Conservation (phyloP, 1,140 invertebrate species). For the Drosophila grimshawi region DNA sequence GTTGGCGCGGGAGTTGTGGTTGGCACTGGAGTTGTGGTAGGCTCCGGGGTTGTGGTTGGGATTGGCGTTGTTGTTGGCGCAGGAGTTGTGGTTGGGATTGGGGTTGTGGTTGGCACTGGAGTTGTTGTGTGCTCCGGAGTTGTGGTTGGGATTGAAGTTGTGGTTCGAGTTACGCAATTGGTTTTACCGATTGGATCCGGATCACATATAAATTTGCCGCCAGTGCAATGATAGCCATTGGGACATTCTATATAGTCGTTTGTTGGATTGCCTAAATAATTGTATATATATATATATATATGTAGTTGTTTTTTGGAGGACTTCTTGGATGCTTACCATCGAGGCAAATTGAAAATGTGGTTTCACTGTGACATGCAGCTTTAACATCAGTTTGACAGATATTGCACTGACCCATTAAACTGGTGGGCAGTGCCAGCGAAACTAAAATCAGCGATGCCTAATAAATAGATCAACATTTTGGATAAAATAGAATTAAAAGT, state of each 20-base stretch:
- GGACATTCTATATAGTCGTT: neutral
- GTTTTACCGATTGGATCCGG: neutral
- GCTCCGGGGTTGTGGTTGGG: no score
- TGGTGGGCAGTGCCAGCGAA: neutral
- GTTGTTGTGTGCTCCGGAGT: neutral
- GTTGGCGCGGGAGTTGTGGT: no score
- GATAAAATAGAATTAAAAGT: neutral
- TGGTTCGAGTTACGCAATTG: neutral
- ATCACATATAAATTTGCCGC: neutral
- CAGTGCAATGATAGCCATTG: neutral
- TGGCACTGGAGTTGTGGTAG: neutral
- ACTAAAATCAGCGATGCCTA: neutral
- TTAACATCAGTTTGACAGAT: neutral
- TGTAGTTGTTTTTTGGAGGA: neutral
- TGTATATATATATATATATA: neutral
- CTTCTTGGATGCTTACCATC: neutral
- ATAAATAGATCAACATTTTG: neutral
- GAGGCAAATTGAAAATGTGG: neutral
- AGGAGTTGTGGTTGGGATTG: no score
- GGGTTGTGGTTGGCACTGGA: no score
- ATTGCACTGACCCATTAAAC: neutral
- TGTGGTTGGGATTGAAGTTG: slow-evolving; percentile 1
- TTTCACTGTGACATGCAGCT: neutral
- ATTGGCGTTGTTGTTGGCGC: no score
- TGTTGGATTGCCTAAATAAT: neutral